A percentile compares a stretch with the other conserved stretches of the same genome.
Evolutionary conservation across 92 coral and sea anemone species (phyloP).

Genomic region (Meandrina meandrites): DNA sequence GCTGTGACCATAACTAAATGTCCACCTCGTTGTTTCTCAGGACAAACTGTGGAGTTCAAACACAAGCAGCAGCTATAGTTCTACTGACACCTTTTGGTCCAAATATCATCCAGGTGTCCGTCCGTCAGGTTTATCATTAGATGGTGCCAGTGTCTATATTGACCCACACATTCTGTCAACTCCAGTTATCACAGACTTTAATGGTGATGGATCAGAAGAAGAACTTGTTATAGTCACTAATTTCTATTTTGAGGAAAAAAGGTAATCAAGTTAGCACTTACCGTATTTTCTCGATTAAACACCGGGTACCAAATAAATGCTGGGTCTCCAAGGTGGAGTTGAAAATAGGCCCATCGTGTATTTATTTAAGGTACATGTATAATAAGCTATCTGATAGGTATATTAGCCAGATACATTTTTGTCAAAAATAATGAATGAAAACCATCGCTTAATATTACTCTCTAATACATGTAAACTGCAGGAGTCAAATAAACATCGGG

Average conservation of each 20-base stretch:
- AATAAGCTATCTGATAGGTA: too few relatives aligned
- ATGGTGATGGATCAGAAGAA: conserved; percentile 76
- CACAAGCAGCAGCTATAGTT: conserved; percentile 1
- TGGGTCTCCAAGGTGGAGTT: too few relatives aligned
- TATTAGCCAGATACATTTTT: too few relatives aligned
- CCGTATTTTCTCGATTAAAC: too few relatives aligned
- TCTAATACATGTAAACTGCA: too few relatives aligned
- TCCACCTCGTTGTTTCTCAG: not conserved
- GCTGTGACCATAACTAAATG: too few relatives aligned
- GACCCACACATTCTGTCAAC: conserved; percentile 94
- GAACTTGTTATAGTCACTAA: conserved; percentile 84
- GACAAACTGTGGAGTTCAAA: conserved; percentile 17
- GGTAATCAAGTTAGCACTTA: conserved; percentile 33
- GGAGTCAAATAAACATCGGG: too few relatives aligned
- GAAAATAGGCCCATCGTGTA: too few relatives aligned
- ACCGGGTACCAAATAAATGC: too few relatives aligned
- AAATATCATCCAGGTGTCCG: conserved; percentile 53
- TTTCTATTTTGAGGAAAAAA: conserved; percentile 84
- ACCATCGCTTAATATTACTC: too few relatives aligned
- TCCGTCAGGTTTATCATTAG: conserved; percentile 76
- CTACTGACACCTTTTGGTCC: conserved; percentile 54
- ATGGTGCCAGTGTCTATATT: conserved; percentile 70
- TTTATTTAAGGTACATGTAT: too few relatives aligned
- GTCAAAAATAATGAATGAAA: too few relatives aligned
- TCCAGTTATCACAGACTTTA: conserved; percentile 89